Base-by-base conservation (phyloP, 2,113 vertebrate genomes). In the Poicephalus gulielmi region DNA sequence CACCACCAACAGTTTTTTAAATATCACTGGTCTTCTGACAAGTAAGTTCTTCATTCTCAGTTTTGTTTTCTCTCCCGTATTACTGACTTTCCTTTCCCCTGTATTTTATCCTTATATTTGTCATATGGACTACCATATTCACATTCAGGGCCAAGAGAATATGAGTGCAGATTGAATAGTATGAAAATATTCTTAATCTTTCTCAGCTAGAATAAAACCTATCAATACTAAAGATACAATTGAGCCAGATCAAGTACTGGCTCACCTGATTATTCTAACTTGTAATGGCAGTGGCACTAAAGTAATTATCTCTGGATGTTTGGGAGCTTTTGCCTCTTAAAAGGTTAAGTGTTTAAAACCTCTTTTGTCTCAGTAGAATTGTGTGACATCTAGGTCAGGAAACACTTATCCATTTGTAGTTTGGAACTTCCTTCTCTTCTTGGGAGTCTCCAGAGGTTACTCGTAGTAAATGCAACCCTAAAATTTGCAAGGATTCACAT, bases 11-110 rank as follows among this genome's bases (percentile, higher is more conserved):
- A 78, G 16, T 27, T 82, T 93, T 92, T 84, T 19, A 31, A 84
- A 49, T 92, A 88, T 20, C 66, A 35, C 28, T 69, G 22, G 25
- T 91, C 94, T 79, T 85, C 94, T 79, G 52, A 92, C 23, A 94
- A 77, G 95, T 97, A 96, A 96, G 94, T 89, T 57, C 22, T 81
- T 59, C 15, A 41, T 82, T 81, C n/a, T 83, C 19, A 27, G 27
- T 49, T 57, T 71, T 92, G 6, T 78, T 94, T 81, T n/a, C 23
- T 74, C 7, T 4, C 7, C 41, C 6, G 3, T 64, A 35, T 57
- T 92, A 13, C 28, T 63, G 20, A 50, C 23, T 44, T 59, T 59
- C 22, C 57, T 59, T 59, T 59, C 6, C 33, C 33, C 33, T 75
- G 22, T 52, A 53, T 88, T 92, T 93, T 33, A 66, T 81, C 27